Base-by-base conservation (phyloP, 2,888 invertebrate species). In the Cinara cedri region DNA sequence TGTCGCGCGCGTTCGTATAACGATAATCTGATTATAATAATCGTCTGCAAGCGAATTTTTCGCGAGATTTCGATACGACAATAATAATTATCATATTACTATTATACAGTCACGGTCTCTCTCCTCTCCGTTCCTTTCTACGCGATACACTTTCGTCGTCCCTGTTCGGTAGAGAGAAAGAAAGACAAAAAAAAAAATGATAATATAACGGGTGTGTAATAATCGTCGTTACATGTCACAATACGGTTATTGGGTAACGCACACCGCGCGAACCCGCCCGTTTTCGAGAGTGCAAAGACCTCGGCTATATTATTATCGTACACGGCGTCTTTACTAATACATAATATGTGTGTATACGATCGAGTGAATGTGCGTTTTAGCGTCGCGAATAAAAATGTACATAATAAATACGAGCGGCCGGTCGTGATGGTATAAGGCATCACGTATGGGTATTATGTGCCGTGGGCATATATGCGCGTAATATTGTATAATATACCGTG, bases 231-330 rank as follows among this genome's bases (percentile, higher is more conserved):
- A 16, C 16, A 51, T 34, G 34, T 34, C 49, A 16, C 14, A 51
- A 66, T 13, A 49, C 66, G 21, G 34, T 34, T n/a, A 34, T 62
- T 65, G 26, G 26, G 51, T 54, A 68, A 70, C 34, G 14, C 42
- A 24, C 44, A 16, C n/a, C n/a, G n/a, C 34, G 34, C 34, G 6
- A 34, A 34, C 34, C 34, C 34, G 34, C 34, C 71, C 55, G 21
- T 55, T 46, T 60, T 60, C 19, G n/a, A 62, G 34, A 72, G 72
- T 51, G 51, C 72, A 72, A 72, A 62, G 72, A 72, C 72, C 72
- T 72, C 62, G 62, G 54, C 14, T n/a, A n/a, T n/a, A n/a, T n/a
- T n/a, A n/a, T n/a, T n/a, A n/a, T n/a, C n/a, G n/a, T n/a, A n/a
- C n/a, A n/a, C n/a, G n/a, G n/a, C n/a, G n/a, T n/a, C n/a, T n/a